Evolutionary conservation across 2,113 vertebrate genomes (phyloP).

Genomic region (Bombycilla garrulus): DNA sequence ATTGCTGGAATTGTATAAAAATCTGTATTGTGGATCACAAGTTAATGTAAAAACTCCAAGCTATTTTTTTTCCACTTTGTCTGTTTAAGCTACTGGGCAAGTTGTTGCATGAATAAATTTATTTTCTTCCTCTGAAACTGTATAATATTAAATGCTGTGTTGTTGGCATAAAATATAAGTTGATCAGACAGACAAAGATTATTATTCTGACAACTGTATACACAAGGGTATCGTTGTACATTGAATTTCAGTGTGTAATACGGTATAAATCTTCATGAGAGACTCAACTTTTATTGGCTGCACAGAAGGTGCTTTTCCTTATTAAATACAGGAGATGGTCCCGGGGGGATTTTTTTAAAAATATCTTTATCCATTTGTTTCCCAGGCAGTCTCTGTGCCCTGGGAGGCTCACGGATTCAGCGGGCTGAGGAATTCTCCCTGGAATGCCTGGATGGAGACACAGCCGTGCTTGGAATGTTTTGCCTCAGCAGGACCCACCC

Average conservation of each 20-base stretch:
- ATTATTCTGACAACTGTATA: constrained; percentile 70
- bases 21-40: background rate
- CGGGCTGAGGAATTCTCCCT: background rate
- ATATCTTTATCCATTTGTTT: constrained; percentile 58
- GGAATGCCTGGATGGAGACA: background rate
- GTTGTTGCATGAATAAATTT: constrained; percentile 47
- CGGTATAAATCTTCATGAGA: constrained; percentile 69
- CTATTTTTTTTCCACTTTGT: background rate
- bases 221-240: constrained; percentile 56
- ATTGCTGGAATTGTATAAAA: background rate
- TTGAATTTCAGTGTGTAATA: constrained; percentile 65
- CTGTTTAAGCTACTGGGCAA: constrained; percentile 45
- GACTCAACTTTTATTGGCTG: constrained; percentile 66
- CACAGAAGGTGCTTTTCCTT: constrained; percentile 69
- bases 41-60: constrained; percentile 21
- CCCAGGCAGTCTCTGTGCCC: background rate
- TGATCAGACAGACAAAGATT: constrained; percentile 71
- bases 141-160: constrained; percentile 62
- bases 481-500: background rate
- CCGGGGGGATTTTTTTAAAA: background rate
- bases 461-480: background rate
- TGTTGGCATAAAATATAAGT: constrained; percentile 69
- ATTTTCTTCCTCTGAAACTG: constrained; percentile 46
- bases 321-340: constrained; percentile 56
- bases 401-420: background rate